Percentiles rank a stretch among this genome's conserved stretches.
Conservation (phyloP, 1,140 invertebrate genomes). For the Helicorthomorpha holstii region DNA sequence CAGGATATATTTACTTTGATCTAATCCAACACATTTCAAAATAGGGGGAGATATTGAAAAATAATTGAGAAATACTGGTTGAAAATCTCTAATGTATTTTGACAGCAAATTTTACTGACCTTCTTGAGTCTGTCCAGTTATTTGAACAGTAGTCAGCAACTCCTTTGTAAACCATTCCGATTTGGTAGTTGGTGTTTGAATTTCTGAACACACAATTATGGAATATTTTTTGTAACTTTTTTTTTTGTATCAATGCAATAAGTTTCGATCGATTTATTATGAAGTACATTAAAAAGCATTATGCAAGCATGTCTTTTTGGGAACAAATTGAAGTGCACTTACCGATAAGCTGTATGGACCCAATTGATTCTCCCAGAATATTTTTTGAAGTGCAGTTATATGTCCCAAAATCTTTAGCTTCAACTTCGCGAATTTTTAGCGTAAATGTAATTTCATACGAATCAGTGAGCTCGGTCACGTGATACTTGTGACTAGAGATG, state of each 20-base stretch:
- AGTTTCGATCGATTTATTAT: not conserved
- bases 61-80: too few species aligned
- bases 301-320: too few species aligned
- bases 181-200: not conserved
- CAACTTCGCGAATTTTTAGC: not conserved
- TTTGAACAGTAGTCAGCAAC: not conserved
- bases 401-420: not conserved
- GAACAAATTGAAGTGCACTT: not conserved
- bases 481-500: constrained; percentile 5
- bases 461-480: not conserved
- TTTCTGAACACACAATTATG: not conserved
- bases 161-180: not conserved
- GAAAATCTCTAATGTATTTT: too few species aligned
- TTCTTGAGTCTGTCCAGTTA: not conserved
- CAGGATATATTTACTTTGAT: too few species aligned
- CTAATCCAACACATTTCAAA: too few species aligned
- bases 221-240: not conserved
- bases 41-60: too few species aligned
- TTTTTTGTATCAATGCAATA: not conserved
- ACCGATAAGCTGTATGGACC: not conserved
- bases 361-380: not conserved
- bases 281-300: too few species aligned
- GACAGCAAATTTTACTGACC: too few species aligned
- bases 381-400: constrained; percentile 2
- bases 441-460: not conserved